Conservation (phyloP, 2,888 invertebrate species). For the Noctua janthina region DNA sequence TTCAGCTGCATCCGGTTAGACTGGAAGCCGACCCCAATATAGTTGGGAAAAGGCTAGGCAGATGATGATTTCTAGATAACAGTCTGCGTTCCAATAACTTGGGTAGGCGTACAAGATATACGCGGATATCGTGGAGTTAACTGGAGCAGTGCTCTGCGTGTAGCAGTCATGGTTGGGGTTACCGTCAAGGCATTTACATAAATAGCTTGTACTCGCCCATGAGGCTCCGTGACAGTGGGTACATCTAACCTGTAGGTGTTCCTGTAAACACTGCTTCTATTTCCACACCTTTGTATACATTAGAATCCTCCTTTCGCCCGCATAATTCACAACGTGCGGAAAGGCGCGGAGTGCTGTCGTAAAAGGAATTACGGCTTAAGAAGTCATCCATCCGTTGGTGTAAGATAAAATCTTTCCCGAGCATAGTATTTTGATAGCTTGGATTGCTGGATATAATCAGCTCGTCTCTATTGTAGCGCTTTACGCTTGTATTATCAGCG, state of each 20-base stretch:
- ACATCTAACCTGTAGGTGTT: too few relatives aligned
- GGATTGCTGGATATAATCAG: conserved; percentile 75
- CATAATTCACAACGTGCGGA: conserved; percentile 75
- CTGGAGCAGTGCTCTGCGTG: conserved; percentile 92
- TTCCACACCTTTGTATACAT: conserved; percentile 91
- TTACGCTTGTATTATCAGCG: conserved; percentile 57
- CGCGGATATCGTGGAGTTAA: conserved; percentile 92
- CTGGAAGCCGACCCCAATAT: too few relatives aligned
- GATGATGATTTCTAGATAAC: conserved; percentile 79
- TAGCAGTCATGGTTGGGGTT: conserved; percentile 87
- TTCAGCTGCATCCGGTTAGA: too few relatives aligned
- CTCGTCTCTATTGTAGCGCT: conserved; percentile 80
- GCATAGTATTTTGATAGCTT: conserved; percentile 68
- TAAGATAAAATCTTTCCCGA: conserved; percentile 78
- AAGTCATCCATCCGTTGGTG: conserved; percentile 70
- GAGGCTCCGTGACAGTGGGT: conserved; percentile 70
- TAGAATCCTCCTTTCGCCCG: conserved; percentile 72
- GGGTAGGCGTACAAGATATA: conserved; percentile 86
- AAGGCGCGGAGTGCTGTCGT: conserved; percentile 52
- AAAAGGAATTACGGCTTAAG: conserved; percentile 70
- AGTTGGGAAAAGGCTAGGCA: too few relatives aligned
- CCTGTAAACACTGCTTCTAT: conserved; percentile 90
- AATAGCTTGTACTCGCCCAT: conserved; percentile 92
- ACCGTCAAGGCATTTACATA: conserved; percentile 40
- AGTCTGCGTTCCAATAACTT: conserved; percentile 73